Evolutionary conservation across 2,113 vertebrate genomes (phyloP).

Genomic region (Oreocharis arfaki): DNA sequence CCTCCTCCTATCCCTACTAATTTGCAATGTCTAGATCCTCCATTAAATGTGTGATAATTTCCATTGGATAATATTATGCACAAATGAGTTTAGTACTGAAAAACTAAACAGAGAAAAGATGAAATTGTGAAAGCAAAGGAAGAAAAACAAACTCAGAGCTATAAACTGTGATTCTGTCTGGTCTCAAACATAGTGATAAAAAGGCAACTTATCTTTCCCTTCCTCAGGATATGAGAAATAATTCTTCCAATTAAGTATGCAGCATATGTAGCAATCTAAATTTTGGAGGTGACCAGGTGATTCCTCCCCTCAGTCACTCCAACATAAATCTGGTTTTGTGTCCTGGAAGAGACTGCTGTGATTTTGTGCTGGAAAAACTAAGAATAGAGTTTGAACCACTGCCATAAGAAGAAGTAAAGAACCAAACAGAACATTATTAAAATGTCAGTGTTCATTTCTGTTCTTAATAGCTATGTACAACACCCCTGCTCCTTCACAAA

Average conservation of each 20-base stretch:
- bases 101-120: not conserved
- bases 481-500: not conserved
- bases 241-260: not conserved
- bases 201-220: not conserved
- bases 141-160: not conserved
- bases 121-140: not conserved
- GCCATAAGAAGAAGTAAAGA: not conserved
- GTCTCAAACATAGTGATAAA: not conserved
- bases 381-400: not conserved
- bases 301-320: not conserved
- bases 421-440: not conserved
- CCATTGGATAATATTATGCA: not conserved
- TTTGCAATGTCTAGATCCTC: not conserved
- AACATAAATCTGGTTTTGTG: not conserved
- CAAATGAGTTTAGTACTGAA: not conserved
- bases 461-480: not conserved
- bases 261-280: not conserved
- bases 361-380: not conserved
- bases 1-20: not conserved
- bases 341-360: not conserved
- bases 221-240: not conserved
- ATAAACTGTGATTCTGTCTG: not conserved
- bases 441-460: conserved; percentile 25
- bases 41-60: not conserved
- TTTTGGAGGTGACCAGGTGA: not conserved